Evolutionary conservation across 92 coral and sea anemone genomes (phyloP), one percentile per base, ranked within the genome.

Genomic region (Porites lobata): DNA sequence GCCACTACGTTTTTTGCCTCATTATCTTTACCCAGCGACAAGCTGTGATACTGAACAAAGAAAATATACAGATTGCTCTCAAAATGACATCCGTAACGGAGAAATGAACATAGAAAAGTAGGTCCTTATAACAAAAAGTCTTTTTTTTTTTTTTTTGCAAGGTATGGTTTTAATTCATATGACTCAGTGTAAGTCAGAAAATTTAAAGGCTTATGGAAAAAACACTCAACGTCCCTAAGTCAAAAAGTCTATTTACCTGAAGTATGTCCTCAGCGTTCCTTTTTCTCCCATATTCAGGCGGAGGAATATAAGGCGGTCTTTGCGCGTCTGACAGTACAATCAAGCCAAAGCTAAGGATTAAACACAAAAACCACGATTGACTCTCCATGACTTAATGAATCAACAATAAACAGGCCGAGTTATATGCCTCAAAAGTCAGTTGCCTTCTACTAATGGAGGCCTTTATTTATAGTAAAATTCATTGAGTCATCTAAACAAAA

Each of bases 231-330:
- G 15, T 56, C 4, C 15, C 0, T 56, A 56, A 11, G 15, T 14
- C 11, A 3, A 38, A 10, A 2, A 56, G 9, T 4, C 13, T 67
- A 67, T 20, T 6, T 75, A 75, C 78, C 78, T 22, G 53, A 52
- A 53, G 54, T 20, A 10, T 63, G 78, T 52, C 78, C 13, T 75
- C 20, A 11, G 38, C 21, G 32, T n/a, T 58, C 1, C 58, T 29
- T 18, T 79, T 79, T 14, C 69, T 32, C 9, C 64, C 68, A n/a
- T 15, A 10, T 56, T 70, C 69, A 14, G 38, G 1, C 8, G 69
- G 78, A 2, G 77, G 52, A 69, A 69, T 69, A 32, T 81, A 54
- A 11, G 66, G 26, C 14, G 77, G 66, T 56, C 54, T 69, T 8
- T 58, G 20, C 14, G 58, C 86, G 10, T 24, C 20, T 10, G 63